These are phyloP conservation scores for Gisinianus flammeolus DNA, from an alignment of 2,888 invertebrate genomes.

Conservation along the genomic window DNA sequence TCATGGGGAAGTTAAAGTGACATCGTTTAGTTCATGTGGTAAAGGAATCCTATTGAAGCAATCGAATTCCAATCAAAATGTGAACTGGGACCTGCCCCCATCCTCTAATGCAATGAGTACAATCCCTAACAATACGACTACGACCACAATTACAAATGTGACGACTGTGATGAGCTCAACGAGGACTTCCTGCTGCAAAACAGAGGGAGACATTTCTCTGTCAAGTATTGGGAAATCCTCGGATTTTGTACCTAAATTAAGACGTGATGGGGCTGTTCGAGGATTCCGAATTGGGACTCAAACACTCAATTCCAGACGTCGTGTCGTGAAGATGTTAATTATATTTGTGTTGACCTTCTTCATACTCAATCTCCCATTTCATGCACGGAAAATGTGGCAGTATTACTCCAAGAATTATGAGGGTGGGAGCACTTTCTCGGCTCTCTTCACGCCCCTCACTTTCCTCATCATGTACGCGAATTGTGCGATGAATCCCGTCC, in stretches of 20 bases:
- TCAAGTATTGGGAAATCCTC: not conserved
- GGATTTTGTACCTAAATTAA: not conserved
- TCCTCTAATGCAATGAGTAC: too few relatives aligned
- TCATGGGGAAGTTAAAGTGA: not conserved
- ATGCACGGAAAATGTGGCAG: constrained; percentile 86
- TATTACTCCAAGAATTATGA: constrained; percentile 76
- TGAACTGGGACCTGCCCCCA: too few relatives aligned
- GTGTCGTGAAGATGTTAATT: constrained; percentile 87
- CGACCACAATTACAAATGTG: too few relatives aligned
- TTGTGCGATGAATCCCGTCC: constrained; percentile 86
- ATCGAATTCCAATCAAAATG: not conserved
- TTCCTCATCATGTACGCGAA: constrained; percentile 88
- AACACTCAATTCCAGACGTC: constrained; percentile 77
- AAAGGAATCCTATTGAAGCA: not conserved
- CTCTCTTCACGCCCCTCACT: constrained; percentile 80
- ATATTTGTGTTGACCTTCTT: constrained; percentile 88
- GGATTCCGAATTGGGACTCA: constrained; percentile 41
- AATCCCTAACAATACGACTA: not conserved
- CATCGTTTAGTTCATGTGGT: not conserved
- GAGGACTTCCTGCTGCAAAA: not conserved
- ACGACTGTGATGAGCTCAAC: too few relatives aligned
- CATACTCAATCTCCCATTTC: constrained; percentile 86
- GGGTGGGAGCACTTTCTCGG: constrained; percentile 76
- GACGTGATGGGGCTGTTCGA: constrained; percentile 16
- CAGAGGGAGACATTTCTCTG: not conserved